phyloP scores from a whole-genome alignment of 2,797 vertebrate genomes.

The Bradypodion pumilum region DNA sequence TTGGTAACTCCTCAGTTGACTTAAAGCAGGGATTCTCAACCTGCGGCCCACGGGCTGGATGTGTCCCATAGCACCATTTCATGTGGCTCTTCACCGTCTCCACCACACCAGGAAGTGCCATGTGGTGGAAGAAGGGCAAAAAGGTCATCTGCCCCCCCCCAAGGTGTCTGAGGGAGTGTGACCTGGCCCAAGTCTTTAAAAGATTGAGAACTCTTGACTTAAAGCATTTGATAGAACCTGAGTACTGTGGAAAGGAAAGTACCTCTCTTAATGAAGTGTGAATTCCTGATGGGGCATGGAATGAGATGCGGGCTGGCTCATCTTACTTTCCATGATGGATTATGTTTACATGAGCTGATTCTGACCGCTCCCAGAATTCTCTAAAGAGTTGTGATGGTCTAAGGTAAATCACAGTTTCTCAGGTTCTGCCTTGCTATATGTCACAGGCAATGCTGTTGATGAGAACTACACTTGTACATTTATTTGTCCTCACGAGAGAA shows the following conservation, averaged over 20 bases:
- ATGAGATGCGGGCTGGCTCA: conserved; percentile 8
- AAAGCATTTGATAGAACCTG: neutral
- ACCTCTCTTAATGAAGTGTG: conserved; percentile 9
- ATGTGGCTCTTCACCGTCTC: too few relatives aligned
- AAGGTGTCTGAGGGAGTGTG: too few relatives aligned
- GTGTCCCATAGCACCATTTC: too few relatives aligned
- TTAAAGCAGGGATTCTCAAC: too few relatives aligned
- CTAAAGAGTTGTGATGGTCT: neutral
- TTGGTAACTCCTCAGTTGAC: neutral
- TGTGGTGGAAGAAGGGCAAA: too few relatives aligned
- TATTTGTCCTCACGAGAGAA: neutral
- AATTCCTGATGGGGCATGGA: conserved; percentile 20
- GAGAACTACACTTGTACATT: neutral
- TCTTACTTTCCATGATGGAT: conserved; percentile 12
- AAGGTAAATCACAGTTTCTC: neutral
- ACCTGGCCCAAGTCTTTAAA: too few relatives aligned
- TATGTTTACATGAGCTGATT: neutral
- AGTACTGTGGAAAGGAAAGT: conserved; percentile 4
- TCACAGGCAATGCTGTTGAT: neutral
- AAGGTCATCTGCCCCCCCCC: too few relatives aligned
- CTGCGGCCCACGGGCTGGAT: too few relatives aligned
- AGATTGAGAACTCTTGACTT: too few relatives aligned
- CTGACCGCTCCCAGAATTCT: conserved; percentile 6
- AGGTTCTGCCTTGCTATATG: conserved; percentile 5
- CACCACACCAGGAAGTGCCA: too few relatives aligned